Base-by-base conservation (phyloP, 2,113 vertebrate species). In the Apistogramma diplotaenia region DNA sequence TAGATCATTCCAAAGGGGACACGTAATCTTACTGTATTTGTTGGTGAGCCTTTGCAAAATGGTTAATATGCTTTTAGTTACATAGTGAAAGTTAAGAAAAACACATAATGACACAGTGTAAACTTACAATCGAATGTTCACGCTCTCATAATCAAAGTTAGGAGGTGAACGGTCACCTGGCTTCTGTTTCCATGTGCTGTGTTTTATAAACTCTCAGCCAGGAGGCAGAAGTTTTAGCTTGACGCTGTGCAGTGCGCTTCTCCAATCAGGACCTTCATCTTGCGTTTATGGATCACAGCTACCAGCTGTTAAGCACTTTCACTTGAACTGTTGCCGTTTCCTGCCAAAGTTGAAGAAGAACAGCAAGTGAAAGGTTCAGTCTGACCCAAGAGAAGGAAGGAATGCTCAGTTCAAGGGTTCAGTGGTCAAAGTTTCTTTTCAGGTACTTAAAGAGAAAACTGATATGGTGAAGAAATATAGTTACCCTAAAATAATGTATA, bases 301-400 rank as follows among this genome's bases (percentile, higher is more conserved):
- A 92, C 89, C 92, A 93, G 90, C 92, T 94, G 94, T 93, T 94
- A 89, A 90, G 80, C 80, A 82, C 89, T 92, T 91, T 90, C 87
- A 82, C 84, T 89, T 86, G 85, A 92, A 89, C 87, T 77, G 29
- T 61, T 83, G 86, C 87, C 81, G 86, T 91, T 94, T 94, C 85
- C 89, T 91, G 90, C 62, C 80, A 71, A 51, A 89, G 81, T 62
- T 40, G 15, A 80, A 62, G 51, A 60, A 85, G 85, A 82, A 56
- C 83, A 60, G 72, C 67, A 75, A 79, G 75, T 81, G 76, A 77
- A 81, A 88, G 80, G 89, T 92, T 91, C 75, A 83, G 35, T 49
- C 51, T 56, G 76, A 86, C 88, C 91, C 76, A 56, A 46, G 81
- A 83, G 79, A 58, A 85, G 74, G 72, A 18, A 76, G 59, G 53